phyloP scores from a whole-genome alignment of 2,797 vertebrate genomes.

The Neosilurus hyrtlii region DNA sequence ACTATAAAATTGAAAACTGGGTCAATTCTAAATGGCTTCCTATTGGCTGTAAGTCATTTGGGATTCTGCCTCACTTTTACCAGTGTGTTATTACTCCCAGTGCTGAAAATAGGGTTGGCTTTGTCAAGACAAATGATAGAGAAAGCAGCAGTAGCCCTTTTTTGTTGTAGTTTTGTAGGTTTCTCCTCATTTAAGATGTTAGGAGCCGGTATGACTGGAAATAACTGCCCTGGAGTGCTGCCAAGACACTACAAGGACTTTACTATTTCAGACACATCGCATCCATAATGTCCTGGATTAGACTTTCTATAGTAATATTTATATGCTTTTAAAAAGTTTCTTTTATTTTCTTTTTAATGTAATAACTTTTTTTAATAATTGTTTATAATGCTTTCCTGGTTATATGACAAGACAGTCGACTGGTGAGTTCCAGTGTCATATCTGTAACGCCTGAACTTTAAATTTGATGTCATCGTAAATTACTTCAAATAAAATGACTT shows the following conservation, averaged over 20 bases:
- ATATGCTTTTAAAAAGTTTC: too few relatives aligned
- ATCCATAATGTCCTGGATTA: neutral
- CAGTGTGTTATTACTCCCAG: neutral
- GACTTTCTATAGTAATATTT: too few relatives aligned
- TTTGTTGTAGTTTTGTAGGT: neutral
- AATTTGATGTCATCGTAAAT: neutral
- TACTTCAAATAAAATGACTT: neutral
- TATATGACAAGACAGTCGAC: neutral
- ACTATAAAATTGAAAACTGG: neutral
- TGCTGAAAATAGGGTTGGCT: neutral
- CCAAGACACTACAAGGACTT: neutral
- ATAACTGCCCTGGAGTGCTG: neutral
- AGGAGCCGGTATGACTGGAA: neutral
- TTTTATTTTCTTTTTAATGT: too few relatives aligned
- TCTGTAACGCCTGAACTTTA: neutral
- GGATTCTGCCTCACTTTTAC: neutral
- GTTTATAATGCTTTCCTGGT: neutral
- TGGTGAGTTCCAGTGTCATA: neutral
- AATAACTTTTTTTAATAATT: too few relatives aligned
- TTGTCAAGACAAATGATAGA: neutral
- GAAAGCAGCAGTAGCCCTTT: neutral
- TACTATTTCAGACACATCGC: neutral
- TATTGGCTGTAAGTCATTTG: neutral
- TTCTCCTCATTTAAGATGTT: neutral
- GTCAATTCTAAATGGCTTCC: neutral